Base-by-base conservation (phyloP, 2,888 invertebrate genomes). In the Periphyllus acericola region DNA sequence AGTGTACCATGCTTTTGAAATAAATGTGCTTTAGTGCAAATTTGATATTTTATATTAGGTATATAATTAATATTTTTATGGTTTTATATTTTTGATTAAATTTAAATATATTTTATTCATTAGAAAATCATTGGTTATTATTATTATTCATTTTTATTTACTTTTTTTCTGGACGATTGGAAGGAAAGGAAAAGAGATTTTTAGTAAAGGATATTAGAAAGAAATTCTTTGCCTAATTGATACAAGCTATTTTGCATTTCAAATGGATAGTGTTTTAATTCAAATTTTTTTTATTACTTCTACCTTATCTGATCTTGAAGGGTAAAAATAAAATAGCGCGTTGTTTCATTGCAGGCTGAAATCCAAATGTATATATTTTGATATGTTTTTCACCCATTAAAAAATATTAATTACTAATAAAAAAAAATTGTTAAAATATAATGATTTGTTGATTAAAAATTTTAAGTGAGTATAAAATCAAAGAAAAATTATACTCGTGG, bases 1-100 rank as follows among this genome's bases (percentile, higher is more conserved):
- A 25, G 36, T 71, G 8, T 40, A 68, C 9, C 76, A 78, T 84
- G 84, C 76, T 84, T 84, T 68, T n/a, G 21, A 68, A n/a, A 75
- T 66, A 21, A 14, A 32, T 78, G 68, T 52, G 76, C 29, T 68
- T 52, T 40, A 25, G 84, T 76, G 75, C 46, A 9, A 84, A 46
- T 32, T 68, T 25, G 9, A 52, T 21, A 29, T 40, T 29, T 19
- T 17, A 52, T 52, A 32, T 83, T 83, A 75, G n/a, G n/a, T n/a
- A n/a, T 60, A 32, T 0, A 36, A 9, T 25, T 71, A 36, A 74
- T 29, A 25, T 36, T 36, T 17, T 29, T 75, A 46, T 11, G 32
- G 25, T 34, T 68, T 76, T 84, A 9, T 34, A 34, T 78, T 78
- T 76, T 46, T 17, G n/a, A 75, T 76, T 84, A 52, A 32, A 40